Evolutionary conservation across 2,888 invertebrate species (phyloP).

Genomic region (Cantharis nigra): DNA sequence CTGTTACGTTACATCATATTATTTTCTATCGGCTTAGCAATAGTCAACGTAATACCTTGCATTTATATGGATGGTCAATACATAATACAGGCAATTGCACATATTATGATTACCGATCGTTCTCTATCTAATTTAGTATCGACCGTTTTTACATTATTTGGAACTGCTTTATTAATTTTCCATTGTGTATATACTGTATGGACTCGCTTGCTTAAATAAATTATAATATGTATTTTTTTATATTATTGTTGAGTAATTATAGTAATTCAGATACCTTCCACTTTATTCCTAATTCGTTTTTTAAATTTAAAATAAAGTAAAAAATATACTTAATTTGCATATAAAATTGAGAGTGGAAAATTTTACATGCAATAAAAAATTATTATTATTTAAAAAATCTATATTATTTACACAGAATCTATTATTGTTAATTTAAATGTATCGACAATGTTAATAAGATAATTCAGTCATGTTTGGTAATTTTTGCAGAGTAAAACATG

Average conservation of each 20-base stretch:
- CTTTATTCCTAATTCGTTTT: no score
- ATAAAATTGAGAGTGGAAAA: no score
- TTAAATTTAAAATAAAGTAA: no score
- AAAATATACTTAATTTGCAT: no score
- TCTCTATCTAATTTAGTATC: slow-evolving; percentile 58
- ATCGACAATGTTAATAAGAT: no score
- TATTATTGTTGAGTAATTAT: background rate
- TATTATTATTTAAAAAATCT: no score
- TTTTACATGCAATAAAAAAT: no score
- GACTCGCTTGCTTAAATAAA: slow-evolving; percentile 27
- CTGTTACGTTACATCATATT: slow-evolving; percentile 81
- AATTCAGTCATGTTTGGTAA: no score
- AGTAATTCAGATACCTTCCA: no score
- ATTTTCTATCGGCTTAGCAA: slow-evolving; percentile 87
- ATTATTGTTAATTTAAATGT: no score
- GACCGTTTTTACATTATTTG: slow-evolving; percentile 70
- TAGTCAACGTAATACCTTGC: slow-evolving; percentile 91
- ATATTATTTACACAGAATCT: no score
- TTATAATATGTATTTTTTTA: background rate
- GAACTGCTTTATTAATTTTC: slow-evolving; percentile 70
- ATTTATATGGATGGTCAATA: slow-evolving; percentile 93
- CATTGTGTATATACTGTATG: slow-evolving; percentile 40
- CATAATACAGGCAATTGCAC: slow-evolving; percentile 72
- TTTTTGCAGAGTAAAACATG: no score
- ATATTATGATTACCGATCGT: slow-evolving; percentile 37